Conservation (phyloP, 2,888 invertebrate genomes). For the Tiliacea citrago region DNA sequence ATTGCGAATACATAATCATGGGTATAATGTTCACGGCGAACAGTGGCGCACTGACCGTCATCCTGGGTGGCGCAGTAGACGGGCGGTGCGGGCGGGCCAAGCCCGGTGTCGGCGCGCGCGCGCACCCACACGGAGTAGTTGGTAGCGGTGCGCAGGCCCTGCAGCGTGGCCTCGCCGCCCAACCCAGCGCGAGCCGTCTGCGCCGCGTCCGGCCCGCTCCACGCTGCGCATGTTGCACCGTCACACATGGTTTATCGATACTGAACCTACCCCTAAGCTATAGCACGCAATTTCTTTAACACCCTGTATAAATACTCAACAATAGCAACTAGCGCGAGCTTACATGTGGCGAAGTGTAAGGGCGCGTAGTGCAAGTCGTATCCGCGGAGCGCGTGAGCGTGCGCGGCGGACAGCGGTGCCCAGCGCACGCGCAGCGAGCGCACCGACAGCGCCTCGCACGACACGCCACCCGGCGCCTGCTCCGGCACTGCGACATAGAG, state of each 20-base stretch:
- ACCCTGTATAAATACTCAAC: too few species aligned
- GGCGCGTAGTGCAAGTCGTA: constrained; percentile 95
- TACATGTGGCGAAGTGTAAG: constrained; percentile 71
- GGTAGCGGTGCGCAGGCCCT: constrained; percentile 94
- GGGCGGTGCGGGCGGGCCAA: constrained; percentile 93
- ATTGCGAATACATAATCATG: too few species aligned
- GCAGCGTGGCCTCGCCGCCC: constrained; percentile 89
- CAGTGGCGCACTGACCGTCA: constrained; percentile 91
- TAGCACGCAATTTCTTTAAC: too few species aligned
- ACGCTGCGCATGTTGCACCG: constrained; percentile 11
- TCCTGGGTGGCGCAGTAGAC: constrained; percentile 94
- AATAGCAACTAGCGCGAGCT: constrained; percentile 36
- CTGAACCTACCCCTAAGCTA: too few species aligned
- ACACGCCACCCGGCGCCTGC: constrained; percentile 92
- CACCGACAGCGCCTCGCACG: constrained; percentile 93
- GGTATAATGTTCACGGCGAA: background rate
- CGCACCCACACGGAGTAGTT: constrained; percentile 96
- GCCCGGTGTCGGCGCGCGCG: constrained; percentile 94
- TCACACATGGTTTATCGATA: too few species aligned
- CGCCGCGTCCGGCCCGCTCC: constrained; percentile 55
- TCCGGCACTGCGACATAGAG: constrained; percentile 91
- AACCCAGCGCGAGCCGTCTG: constrained; percentile 63
- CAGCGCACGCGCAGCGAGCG: constrained; percentile 93
- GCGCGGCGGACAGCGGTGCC: constrained; percentile 91
- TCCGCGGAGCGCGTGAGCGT: constrained; percentile 92